phyloP scores from a whole-genome alignment of 1,140 invertebrate genomes.

The Drosophila kepulauana region DNA sequence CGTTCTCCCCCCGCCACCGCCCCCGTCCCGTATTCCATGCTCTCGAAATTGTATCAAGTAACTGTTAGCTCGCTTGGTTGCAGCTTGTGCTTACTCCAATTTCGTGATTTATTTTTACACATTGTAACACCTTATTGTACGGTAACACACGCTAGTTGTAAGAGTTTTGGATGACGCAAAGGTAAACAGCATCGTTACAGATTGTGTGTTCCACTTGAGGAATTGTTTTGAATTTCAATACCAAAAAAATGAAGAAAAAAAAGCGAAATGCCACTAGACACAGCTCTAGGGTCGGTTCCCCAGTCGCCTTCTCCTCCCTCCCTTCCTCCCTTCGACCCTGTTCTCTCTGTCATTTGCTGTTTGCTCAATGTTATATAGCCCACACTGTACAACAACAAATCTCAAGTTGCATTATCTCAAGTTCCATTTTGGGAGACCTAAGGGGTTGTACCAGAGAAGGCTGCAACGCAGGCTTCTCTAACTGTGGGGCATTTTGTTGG shows the following conservation, averaged over 20 bases:
- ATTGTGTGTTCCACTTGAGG: conserved; percentile 46
- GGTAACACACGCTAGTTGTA: neutral
- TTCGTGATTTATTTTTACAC: conserved; percentile 23
- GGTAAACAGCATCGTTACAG: conserved; percentile 34
- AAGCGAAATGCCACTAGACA: conserved; percentile 17
- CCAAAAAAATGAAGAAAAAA: conserved; percentile 1
- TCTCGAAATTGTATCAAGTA: conserved; percentile 8
- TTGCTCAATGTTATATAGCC: neutral
- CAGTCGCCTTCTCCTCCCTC: neutral
- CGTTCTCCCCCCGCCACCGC: too few species aligned
- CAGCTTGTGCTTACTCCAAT: neutral
- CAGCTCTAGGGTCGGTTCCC: neutral
- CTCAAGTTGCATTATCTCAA: conserved; percentile 59
- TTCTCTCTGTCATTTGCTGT: neutral
- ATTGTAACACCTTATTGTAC: conserved; percentile 29
- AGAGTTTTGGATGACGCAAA: too few species aligned
- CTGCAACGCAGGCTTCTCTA: neutral
- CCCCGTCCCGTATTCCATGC: neutral
- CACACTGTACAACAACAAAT: conserved; percentile 26
- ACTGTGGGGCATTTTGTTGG: conserved; percentile 25
- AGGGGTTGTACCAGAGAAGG: conserved; percentile 23
- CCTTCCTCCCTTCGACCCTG: too few species aligned
- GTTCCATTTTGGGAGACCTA: conserved; percentile 42
- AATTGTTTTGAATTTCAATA: conserved; percentile 58
- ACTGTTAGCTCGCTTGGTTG: neutral